These are phyloP conservation scores for Phalloptychus januarius DNA, from an alignment of 2,797 vertebrate genomes.

Conservation along the genomic window DNA sequence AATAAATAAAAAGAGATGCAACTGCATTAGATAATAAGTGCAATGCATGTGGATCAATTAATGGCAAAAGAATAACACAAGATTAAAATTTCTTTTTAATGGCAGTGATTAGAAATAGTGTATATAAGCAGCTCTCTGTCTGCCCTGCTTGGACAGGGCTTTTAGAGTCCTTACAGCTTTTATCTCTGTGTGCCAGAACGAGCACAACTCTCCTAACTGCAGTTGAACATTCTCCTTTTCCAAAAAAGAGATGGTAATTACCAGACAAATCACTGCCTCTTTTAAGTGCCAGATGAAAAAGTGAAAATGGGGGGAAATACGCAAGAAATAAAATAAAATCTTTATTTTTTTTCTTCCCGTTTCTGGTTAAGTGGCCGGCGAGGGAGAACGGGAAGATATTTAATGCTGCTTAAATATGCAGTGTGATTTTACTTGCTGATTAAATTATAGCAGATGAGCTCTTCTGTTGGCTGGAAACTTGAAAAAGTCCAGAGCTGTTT, in stretches of 20 bases:
- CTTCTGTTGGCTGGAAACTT: slow-evolving; percentile 76
- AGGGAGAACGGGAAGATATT: slow-evolving; percentile 76
- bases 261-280: slow-evolving; percentile 75
- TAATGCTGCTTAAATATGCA: slow-evolving; percentile 84
- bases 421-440: slow-evolving; percentile 81
- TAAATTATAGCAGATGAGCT: slow-evolving; percentile 81
- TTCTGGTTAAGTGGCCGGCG: slow-evolving; percentile 69
- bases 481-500: slow-evolving; percentile 80
- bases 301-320: slow-evolving; percentile 66
- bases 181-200: slow-evolving; percentile 26
- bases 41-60: slow-evolving; percentile 39
- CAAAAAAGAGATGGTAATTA: slow-evolving; percentile 69
- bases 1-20: slow-evolving; percentile 10
- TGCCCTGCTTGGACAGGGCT: slow-evolving; percentile 24
- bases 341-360: slow-evolving; percentile 31
- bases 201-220: slow-evolving; percentile 54
- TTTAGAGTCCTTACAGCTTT: slow-evolving; percentile 52
- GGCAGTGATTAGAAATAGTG: slow-evolving; percentile 28
- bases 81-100: slow-evolving; percentile 36
- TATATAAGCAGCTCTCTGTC: slow-evolving; percentile 49
- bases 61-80: slow-evolving; percentile 35
- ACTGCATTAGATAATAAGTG: slow-evolving; percentile 39
- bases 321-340: slow-evolving; percentile 71
- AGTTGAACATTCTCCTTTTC: slow-evolving; percentile 61
- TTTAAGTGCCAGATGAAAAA: slow-evolving; percentile 77